These are phyloP conservation scores for Haliclona indistincta DNA, from an alignment of 37 sponge, comb jelly and placozoan genomes.

Conservation along the genomic window DNA sequence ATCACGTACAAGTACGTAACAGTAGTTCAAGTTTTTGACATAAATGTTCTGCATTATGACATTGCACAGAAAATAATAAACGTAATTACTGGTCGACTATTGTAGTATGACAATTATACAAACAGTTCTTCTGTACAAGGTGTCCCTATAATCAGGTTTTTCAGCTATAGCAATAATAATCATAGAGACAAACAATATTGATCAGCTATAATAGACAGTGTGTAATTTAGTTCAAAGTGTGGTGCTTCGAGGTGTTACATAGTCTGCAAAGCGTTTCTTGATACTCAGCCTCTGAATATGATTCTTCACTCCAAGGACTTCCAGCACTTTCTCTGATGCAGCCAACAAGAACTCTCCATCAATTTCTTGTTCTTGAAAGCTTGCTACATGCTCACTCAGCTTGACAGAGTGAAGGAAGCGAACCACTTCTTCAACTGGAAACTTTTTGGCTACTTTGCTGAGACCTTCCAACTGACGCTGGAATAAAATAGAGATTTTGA, in stretches of 20 bases:
- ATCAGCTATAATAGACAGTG: no score
- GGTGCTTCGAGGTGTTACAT: background rate
- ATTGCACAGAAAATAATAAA: no score
- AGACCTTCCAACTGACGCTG: constrained; percentile 7
- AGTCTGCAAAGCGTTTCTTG: constrained; percentile 22
- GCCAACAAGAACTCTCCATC: constrained; percentile 56
- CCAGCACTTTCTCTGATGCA: constrained; percentile 40
- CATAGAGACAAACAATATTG: no score
- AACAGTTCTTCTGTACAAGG: no score
- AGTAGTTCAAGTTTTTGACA: no score
- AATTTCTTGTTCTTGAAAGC: constrained; percentile 28
- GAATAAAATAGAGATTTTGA: constrained; percentile 31
- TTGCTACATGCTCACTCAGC: constrained; percentile 28
- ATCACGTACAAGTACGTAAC: no score
- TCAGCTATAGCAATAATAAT: no score
- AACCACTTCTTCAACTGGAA: constrained; percentile 37
- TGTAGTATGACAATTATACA: no score
- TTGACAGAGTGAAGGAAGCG: constrained; percentile 37
- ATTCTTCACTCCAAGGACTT: constrained; percentile 39
- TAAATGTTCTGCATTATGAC: no score
- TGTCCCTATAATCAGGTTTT: no score
- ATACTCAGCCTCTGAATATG: constrained; percentile 29
- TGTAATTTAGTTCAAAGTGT: background rate
- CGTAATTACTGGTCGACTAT: no score
- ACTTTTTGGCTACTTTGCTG: constrained; percentile 14